A percentile compares a stretch with the other conserved stretches of the same genome.
These are phyloP conservation scores for Oreotragus oreotragus DNA, from an alignment of 2,113 vertebrate species.

Conservation along the genomic window DNA sequence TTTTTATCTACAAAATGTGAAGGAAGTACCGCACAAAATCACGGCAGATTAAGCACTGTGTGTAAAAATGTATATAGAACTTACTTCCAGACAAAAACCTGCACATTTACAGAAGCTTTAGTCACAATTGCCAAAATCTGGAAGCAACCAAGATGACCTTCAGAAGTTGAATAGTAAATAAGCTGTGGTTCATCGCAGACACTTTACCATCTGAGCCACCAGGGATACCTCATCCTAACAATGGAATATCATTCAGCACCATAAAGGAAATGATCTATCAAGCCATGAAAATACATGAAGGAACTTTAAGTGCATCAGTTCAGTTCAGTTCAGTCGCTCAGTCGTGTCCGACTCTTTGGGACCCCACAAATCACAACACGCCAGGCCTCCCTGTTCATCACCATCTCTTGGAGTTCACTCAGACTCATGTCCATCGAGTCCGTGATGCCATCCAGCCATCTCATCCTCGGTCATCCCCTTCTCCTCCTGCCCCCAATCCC, in stretches of 20 bases:
- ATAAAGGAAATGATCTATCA: not conserved
- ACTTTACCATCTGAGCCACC: not conserved
- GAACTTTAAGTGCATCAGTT: not conserved
- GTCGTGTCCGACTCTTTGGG: no score
- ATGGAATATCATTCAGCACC: not conserved
- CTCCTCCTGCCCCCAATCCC: no score
- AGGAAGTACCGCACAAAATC: not conserved
- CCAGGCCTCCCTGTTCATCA: no score
- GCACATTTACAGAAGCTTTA: not conserved
- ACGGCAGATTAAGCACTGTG: not conserved
- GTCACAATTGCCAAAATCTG: not conserved
- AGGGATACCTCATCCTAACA: not conserved
- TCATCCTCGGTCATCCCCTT: no score
- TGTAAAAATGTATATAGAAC: not conserved
- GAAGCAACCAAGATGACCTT: not conserved
- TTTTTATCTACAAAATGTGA: not conserved
- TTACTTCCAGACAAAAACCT: not conserved
- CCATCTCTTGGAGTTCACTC: no score
- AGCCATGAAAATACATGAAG: not conserved
- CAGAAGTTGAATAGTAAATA: not conserved
- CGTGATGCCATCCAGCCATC: no score
- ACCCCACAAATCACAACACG: no score
- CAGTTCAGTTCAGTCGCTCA: no score
- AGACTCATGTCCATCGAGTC: no score
- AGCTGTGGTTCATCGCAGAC: not conserved